Evolutionary conservation across 2,797 vertebrate genomes (phyloP).

Genomic region (Tamandua tetradactyla): DNA sequence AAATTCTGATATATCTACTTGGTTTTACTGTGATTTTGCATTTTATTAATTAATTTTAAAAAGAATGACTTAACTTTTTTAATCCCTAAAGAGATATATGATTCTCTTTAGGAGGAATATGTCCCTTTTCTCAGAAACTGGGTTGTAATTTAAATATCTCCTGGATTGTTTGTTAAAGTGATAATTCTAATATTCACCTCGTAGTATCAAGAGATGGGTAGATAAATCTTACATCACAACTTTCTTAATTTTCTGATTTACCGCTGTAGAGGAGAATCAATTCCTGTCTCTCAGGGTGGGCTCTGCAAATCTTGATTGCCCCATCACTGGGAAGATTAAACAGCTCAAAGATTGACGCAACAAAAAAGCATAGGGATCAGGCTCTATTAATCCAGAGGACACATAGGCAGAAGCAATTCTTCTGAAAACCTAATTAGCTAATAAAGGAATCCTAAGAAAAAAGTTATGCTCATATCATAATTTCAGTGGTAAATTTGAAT

Average conservation of each 20-base stretch:
- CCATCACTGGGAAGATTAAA: background rate
- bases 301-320: background rate
- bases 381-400: too few relatives aligned
- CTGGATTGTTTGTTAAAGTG: background rate
- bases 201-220: background rate
- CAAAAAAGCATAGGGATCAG: background rate
- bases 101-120: background rate
- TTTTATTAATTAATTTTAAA: background rate
- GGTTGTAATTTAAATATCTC: background rate
- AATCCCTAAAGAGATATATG: background rate
- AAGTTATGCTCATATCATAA: too few relatives aligned
- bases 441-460: background rate
- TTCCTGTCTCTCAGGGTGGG: background rate
- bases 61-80: background rate
- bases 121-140: background rate
- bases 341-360: background rate
- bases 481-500: background rate
- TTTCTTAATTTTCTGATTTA: slow-evolving; percentile 29
- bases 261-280: background rate
- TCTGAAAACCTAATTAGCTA: background rate
- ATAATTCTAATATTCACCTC: background rate
- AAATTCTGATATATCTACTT: background rate
- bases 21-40: background rate
- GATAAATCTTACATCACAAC: background rate
- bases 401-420: too few relatives aligned